phyloP scores from a whole-genome alignment of 2,797 vertebrate species.

The Eulemur coronatus region DNA sequence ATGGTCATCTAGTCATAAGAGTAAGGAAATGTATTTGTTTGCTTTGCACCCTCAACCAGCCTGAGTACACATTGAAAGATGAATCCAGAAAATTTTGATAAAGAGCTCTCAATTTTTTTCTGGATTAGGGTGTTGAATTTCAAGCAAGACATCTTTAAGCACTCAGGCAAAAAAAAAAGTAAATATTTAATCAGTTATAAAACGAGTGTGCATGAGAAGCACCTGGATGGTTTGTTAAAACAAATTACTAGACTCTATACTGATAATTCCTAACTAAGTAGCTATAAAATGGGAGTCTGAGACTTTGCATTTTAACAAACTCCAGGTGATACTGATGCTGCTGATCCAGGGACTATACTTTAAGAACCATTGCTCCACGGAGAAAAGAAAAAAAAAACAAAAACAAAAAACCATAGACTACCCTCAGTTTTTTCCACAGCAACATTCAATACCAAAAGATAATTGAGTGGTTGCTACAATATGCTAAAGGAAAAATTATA shows the following conservation, averaged over 20 bases:
- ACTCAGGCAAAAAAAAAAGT: constrained; percentile 11
- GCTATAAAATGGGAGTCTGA: neutral
- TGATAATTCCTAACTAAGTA: neutral
- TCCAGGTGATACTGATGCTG: neutral
- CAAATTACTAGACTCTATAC: neutral
- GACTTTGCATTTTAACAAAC: neutral
- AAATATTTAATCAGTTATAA: constrained; percentile 19
- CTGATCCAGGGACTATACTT: neutral
- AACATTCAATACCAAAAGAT: neutral
- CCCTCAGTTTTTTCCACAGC: neutral
- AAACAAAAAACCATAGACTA: neutral
- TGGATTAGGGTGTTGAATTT: neutral
- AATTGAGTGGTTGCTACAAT: neutral
- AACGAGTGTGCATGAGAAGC: neutral
- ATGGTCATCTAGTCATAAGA: neutral
- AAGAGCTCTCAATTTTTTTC: neutral
- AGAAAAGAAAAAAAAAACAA: neutral
- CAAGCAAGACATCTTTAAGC: constrained; percentile 14
- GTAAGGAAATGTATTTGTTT: neutral
- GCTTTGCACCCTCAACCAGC: neutral
- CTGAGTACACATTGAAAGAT: neutral
- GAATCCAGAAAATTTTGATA: neutral
- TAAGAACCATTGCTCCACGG: neutral
- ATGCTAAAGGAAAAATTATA: constrained; percentile 23
- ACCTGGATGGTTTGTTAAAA: neutral